Conservation (phyloP, 2,113 vertebrate species). For the Sebastes schlegelii region DNA sequence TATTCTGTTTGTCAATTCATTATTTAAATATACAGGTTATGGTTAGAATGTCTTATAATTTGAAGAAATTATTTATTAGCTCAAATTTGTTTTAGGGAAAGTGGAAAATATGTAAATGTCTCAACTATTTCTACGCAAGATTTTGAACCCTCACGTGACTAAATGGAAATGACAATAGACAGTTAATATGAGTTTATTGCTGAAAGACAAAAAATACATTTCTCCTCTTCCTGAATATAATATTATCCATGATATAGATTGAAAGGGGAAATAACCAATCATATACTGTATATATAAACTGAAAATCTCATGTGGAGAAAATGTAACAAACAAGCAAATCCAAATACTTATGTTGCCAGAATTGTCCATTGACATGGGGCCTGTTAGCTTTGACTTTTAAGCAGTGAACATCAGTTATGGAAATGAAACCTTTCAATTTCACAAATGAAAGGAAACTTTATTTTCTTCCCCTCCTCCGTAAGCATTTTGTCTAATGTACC, state of each 20-base stretch:
- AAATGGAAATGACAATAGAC: neutral
- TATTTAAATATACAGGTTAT: neutral
- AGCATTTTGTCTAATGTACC: slow-evolving; percentile 39
- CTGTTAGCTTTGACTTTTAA: slow-evolving; percentile 36
- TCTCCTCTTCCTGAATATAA: neutral
- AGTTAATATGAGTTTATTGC: neutral
- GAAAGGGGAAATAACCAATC: neutral
- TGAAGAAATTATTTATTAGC: neutral
- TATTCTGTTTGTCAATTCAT: neutral
- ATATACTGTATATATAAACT: no score
- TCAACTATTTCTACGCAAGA: neutral
- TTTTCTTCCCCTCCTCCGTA: neutral
- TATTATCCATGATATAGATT: neutral
- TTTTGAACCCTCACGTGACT: neutral
- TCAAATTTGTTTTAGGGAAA: neutral
- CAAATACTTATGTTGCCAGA: slow-evolving; percentile 14
- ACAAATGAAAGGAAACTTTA: slow-evolving; percentile 54
- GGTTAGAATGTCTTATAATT: neutral
- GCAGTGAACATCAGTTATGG: slow-evolving; percentile 36
- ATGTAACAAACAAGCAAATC: slow-evolving; percentile 2
- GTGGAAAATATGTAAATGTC: neutral
- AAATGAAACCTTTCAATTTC: slow-evolving; percentile 38
- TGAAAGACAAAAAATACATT: neutral
- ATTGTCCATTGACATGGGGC: slow-evolving; percentile 10
- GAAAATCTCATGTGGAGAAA: no score